phyloP scores from a whole-genome alignment of 2,797 vertebrate species.

The Chaenodraco wilsoni region DNA sequence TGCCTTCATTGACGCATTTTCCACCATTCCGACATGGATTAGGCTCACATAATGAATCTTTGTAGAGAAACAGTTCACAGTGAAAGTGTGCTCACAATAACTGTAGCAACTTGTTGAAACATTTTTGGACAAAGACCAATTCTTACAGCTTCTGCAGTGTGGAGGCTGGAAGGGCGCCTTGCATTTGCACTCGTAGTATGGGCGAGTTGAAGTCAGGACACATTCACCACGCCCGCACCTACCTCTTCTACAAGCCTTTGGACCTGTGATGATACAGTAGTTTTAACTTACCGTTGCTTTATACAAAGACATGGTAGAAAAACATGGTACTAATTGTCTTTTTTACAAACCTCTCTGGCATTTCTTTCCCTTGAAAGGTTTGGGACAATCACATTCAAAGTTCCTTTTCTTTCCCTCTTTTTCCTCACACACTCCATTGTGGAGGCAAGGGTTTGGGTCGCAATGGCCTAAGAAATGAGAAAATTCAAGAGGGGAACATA shows the following conservation, averaged over 20 bases:
- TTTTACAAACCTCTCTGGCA: slow-evolving; percentile 79
- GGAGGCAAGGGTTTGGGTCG: slow-evolving; percentile 78
- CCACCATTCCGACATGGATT: slow-evolving; percentile 83
- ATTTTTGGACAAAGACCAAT: slow-evolving; percentile 8
- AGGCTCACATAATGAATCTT: slow-evolving; percentile 72
- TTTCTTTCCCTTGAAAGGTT: slow-evolving; percentile 71
- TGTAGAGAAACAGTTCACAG: slow-evolving; percentile 21
- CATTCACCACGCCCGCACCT: slow-evolving; percentile 80
- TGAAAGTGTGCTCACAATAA: not conserved
- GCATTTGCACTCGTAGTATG: slow-evolving; percentile 84
- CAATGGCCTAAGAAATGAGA: slow-evolving; percentile 71
- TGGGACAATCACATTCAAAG: slow-evolving; percentile 79
- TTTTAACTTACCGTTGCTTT: not conserved
- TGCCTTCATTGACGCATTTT: slow-evolving; percentile 62
- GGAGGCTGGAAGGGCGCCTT: slow-evolving; percentile 86
- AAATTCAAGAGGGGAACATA: not conserved
- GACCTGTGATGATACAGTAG: slow-evolving; percentile 54
- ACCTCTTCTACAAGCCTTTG: slow-evolving; percentile 62
- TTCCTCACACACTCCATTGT: slow-evolving; percentile 77
- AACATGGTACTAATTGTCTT: not conserved
- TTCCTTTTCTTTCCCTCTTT: slow-evolving; percentile 41
- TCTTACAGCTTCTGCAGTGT: slow-evolving; percentile 80
- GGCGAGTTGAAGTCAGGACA: slow-evolving; percentile 74
- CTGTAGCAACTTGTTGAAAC: not conserved
- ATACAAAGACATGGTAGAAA: not conserved